These are phyloP conservation scores for Corbicula japonica DNA, from an alignment of 2,888 invertebrate genomes.

Conservation along the genomic window DNA sequence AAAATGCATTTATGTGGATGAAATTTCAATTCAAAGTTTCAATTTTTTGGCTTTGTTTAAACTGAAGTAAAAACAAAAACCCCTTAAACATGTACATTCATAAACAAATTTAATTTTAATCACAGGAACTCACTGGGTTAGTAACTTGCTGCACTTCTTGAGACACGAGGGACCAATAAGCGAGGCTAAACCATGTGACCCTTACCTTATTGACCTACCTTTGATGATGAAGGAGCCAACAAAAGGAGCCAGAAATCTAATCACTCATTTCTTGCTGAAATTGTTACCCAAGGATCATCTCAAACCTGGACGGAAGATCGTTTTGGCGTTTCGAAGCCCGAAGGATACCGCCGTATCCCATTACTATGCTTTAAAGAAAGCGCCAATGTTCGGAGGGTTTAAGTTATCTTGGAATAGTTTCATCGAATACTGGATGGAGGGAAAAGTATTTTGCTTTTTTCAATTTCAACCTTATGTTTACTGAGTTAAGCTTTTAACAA, in stretches of 20 bases:
- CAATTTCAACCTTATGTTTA: too few relatives aligned
- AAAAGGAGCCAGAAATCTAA: background rate
- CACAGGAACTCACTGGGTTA: constrained; percentile 20
- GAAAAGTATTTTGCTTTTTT: too few relatives aligned
- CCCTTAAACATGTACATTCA: too few relatives aligned
- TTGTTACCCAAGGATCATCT: constrained; percentile 15
- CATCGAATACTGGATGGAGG: constrained; percentile 6
- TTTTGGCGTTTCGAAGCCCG: constrained; percentile 14
- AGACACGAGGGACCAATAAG: background rate
- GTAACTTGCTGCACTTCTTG: constrained; percentile 10
- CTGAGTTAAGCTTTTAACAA: too few relatives aligned
- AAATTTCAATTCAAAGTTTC: too few relatives aligned
- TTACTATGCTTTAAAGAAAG: constrained; percentile 5
- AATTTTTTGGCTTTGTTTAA: too few relatives aligned
- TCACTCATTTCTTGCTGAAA: constrained; percentile 3
- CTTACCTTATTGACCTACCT: background rate
- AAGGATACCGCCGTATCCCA: constrained; percentile 20
- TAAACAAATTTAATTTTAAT: too few relatives aligned
- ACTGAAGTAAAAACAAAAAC: too few relatives aligned
- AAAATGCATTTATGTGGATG: too few relatives aligned
- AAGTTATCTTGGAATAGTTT: constrained; percentile 10
- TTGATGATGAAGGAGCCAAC: background rate
- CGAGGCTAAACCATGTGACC: background rate
- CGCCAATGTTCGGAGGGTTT: background rate
- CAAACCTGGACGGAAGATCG: constrained; percentile 1